Conservation (phyloP, 2,113 vertebrate species). For the Otocyon megalotis region DNA sequence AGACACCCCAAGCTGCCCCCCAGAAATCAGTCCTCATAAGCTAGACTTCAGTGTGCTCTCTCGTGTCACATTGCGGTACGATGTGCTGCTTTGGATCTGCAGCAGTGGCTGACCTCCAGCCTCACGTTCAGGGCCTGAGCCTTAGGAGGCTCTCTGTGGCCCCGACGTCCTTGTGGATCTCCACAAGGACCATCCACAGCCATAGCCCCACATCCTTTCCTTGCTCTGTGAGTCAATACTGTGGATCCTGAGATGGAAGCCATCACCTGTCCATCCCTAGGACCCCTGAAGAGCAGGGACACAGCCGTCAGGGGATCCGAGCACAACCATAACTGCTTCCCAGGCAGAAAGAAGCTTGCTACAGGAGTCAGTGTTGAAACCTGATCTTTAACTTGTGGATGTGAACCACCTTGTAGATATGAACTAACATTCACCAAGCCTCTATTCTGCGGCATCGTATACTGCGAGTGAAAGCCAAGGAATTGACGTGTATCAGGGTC, state of each 20-base stretch:
- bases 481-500: constrained; percentile 86
- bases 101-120: too few relatives aligned
- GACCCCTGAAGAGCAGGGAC: not conserved
- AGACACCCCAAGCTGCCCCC: not conserved
- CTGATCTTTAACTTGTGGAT: constrained; percentile 84
- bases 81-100: not conserved
- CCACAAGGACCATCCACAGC: not conserved
- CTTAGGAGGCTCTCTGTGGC: not conserved
- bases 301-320: rapidly evolving
- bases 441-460: constrained; percentile 91
- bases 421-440: constrained; percentile 89
- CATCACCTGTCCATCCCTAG: not conserved
- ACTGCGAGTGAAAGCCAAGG: constrained; percentile 91
- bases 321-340: not conserved
- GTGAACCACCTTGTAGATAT: constrained; percentile 86
- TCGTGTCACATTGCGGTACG: too few relatives aligned
- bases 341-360: not conserved
- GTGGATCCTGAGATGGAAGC: not conserved
- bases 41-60: not conserved
- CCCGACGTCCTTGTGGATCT: not conserved
- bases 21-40: not conserved
- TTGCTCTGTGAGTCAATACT: not conserved
- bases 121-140: not conserved
- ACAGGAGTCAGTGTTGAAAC: constrained; percentile 90
- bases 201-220: too few relatives aligned